Evolutionary conservation across 2,113 vertebrate species (phyloP), one percentile per base, ranked within the genome.

Genomic region (Plotosus lineatus): DNA sequence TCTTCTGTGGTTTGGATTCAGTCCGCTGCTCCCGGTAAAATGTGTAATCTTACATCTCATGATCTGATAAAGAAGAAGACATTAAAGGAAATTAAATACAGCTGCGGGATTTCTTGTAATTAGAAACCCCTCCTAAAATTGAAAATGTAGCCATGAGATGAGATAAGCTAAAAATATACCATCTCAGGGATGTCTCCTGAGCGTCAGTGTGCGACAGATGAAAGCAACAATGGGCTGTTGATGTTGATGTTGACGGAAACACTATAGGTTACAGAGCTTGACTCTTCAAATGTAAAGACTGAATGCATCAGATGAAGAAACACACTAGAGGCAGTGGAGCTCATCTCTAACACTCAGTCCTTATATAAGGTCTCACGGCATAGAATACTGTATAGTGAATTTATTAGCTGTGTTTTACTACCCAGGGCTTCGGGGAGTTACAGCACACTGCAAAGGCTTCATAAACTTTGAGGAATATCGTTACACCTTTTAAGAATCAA

Each of bases 81-180:
- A 68, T 83, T 80, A 75, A 82, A 75, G 78, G 84, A 85, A 89
- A 86, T 84, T 88, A 55, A 75, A 75, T 55, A 81, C 63, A 53
- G 72, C 44, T 33, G 36, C 19, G 78, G 66, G 66, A 79, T 40
- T 87, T 87, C 77, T 83, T 51, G 53, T 86, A 86, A 89, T 92
- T 90, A 92, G 91, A 83, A 87, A 46, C 28, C 56, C 89, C 90
- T 90, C 89, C 89, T 87, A 87, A 91, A 92, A 92, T 91, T 82
- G 84, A 85, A 93, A 91, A 92, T 87, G 86, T 56, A 90, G 83
- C 88, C 83, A 74, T 86, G 84, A 90, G 90, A 89, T 78, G 65
- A 91, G 90, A 93, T 90, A 91, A 88, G 85, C 81, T 56, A 28
- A 40, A 89, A 88, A 33, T 19, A 50, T 87, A 60, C 78, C 79